Conservation (phyloP, 2,113 vertebrate species). For the Cebus imitator region DNA sequence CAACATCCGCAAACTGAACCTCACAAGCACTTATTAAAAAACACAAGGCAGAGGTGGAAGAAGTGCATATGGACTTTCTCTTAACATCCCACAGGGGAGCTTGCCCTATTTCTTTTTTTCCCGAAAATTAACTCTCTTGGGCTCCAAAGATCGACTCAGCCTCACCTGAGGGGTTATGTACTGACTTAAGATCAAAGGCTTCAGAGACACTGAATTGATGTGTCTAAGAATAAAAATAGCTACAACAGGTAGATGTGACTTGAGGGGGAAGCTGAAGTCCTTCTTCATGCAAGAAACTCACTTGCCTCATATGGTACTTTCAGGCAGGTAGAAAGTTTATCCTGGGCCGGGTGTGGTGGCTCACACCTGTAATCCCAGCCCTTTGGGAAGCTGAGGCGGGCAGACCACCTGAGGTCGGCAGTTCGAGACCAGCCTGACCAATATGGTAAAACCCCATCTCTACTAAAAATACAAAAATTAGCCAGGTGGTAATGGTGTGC, state of each 20-base stretch:
- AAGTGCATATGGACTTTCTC: neutral
- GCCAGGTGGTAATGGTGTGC: too few species aligned
- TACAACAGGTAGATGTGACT: neutral
- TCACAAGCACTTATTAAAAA: neutral
- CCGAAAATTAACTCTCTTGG: slow-evolving; percentile 1
- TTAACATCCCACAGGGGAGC: neutral
- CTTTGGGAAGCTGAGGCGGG: too few species aligned
- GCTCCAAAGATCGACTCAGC: neutral
- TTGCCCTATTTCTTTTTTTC: neutral
- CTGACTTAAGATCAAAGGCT: neutral
- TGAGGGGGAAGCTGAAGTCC: neutral
- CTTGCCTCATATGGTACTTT: slow-evolving; percentile 11
- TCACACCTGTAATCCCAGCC: too few species aligned
- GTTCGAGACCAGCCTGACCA: too few species aligned
- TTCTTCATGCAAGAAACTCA: neutral
- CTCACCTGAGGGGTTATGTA: neutral
- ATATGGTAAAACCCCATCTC: too few species aligned
- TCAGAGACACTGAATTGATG: neutral
- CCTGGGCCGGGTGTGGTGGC: too few species aligned
- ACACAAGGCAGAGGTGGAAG: neutral
- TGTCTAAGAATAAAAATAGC: neutral
- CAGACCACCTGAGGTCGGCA: too few species aligned
- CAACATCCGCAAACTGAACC: neutral
- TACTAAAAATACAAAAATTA: too few species aligned
- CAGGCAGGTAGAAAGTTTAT: neutral